A percentile compares a stretch with the other conserved stretches of the same genome.
These are phyloP conservation scores for Stichodactyla mertensii DNA, from an alignment of 64 coral and sea anemone genomes.

Conservation along the genomic window DNA sequence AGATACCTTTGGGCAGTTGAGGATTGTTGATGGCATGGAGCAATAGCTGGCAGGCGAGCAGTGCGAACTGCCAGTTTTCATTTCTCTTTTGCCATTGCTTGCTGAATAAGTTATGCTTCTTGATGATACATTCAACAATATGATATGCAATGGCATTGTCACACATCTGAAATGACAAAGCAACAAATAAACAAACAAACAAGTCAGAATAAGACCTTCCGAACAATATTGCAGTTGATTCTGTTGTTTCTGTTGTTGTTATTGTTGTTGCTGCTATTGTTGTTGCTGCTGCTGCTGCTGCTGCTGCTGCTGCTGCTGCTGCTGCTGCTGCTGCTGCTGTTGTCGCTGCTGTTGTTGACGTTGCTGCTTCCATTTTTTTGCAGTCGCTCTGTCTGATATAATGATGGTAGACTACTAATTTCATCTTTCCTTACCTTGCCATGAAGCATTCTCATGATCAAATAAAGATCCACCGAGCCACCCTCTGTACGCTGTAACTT, in stretches of 20 bases:
- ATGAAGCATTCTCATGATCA: slow-evolving; percentile 3
- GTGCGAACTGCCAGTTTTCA: not conserved
- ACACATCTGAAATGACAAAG: not conserved
- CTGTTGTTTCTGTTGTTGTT: too few species aligned
- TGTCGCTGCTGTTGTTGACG: too few species aligned
- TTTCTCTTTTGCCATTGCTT: not conserved
- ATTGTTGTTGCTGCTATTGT: too few species aligned
- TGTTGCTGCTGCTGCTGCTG: too few species aligned
- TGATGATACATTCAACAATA: not conserved
- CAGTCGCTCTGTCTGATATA: too few species aligned
- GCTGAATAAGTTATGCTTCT: not conserved
- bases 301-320: too few species aligned
- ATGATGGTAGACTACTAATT: too few species aligned
- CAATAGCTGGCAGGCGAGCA: slow-evolving; percentile 6
- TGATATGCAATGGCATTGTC: not conserved
- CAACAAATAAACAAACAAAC: too few species aligned
- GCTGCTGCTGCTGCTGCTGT: too few species aligned
- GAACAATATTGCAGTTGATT: too few species aligned
- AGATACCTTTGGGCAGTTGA: not conserved
- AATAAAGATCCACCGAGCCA: not conserved
- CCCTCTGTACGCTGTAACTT: not conserved
- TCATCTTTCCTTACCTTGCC: slow-evolving; percentile 6
- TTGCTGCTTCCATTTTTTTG: too few species aligned
- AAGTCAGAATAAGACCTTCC: too few species aligned
- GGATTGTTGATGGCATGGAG: not conserved